These are phyloP conservation scores for Notechis scutatus DNA, from an alignment of 2,113 vertebrate species.

Conservation along the genomic window DNA sequence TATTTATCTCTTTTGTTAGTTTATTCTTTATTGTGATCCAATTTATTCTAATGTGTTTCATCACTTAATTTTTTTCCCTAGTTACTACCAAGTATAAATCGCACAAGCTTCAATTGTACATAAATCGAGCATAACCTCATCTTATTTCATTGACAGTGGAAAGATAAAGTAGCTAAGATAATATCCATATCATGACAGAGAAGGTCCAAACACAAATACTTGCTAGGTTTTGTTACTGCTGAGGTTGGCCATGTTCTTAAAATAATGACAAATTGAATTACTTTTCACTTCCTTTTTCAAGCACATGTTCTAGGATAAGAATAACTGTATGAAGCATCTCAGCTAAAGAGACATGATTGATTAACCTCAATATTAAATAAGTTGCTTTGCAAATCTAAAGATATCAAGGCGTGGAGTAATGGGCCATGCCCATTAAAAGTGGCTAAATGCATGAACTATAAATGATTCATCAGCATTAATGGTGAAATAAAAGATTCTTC, in stretches of 20 bases:
- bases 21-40: background rate
- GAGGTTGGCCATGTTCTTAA: slow-evolving; percentile 29
- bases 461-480: background rate
- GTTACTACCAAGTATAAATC: background rate
- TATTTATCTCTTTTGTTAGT: background rate
- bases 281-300: slow-evolving; percentile 20
- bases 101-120: background rate
- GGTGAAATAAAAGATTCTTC: background rate
- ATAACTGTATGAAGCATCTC: slow-evolving; percentile 24
- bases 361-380: slow-evolving; percentile 6
- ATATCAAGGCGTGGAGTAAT: background rate
- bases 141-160: slow-evolving; percentile 1
- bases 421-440: background rate
- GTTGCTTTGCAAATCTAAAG: slow-evolving; percentile 1
- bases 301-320: slow-evolving; percentile 27
- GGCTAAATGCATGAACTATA: background rate
- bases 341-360: background rate
- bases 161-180: slow-evolving; percentile 8
- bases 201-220: background rate
- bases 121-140: slow-evolving; percentile 11
- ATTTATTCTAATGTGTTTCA: background rate
- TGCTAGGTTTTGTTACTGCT: background rate
- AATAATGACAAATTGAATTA: background rate
- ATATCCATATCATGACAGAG: background rate
- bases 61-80: background rate